A percentile compares a stretch with the other conserved stretches of the same genome.
These are phyloP conservation scores for Amphipyra tragopoginis DNA, from an alignment of 2,888 invertebrate species.

Conservation along the genomic window DNA sequence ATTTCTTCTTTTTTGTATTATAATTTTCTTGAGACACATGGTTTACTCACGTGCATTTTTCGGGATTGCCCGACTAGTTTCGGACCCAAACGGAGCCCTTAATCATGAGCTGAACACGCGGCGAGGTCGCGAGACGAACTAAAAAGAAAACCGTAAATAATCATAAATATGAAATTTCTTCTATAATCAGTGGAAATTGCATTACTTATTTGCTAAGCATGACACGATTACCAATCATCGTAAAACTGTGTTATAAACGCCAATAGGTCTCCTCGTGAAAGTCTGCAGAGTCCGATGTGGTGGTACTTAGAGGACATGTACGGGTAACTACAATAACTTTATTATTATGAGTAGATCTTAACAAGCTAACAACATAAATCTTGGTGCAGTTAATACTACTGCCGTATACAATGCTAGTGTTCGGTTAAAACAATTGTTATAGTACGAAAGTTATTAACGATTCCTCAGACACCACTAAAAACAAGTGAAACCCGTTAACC, in stretches of 20 bases:
- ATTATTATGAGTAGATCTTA: not conserved
- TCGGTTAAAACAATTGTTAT: slow-evolving; percentile 6
- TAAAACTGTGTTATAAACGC: slow-evolving; percentile 1
- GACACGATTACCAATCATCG: slow-evolving; percentile 1
- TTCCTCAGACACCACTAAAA: slow-evolving; percentile 13
- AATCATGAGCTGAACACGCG: no score
- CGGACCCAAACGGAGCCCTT: no score
- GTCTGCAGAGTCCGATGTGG: not conserved
- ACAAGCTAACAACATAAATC: not conserved
- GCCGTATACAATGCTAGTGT: not conserved
- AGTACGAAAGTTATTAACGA: not conserved
- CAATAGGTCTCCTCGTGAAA: not conserved
- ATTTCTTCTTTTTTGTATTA: no score
- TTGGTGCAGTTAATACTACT: not conserved
- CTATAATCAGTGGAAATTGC: not conserved
- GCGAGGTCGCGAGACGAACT: no score
- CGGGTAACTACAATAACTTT: slow-evolving; percentile 1
- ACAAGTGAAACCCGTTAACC: slow-evolving; percentile 30
- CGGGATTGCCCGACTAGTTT: no score
- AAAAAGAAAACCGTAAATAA: no score
- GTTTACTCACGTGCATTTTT: no score
- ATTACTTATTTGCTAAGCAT: not conserved
- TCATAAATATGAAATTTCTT: no score
- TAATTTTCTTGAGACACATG: no score
- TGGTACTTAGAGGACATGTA: slow-evolving; percentile 5